phyloP scores from a whole-genome alignment of 2,888 invertebrate species.

The Orthosia gracilis region DNA sequence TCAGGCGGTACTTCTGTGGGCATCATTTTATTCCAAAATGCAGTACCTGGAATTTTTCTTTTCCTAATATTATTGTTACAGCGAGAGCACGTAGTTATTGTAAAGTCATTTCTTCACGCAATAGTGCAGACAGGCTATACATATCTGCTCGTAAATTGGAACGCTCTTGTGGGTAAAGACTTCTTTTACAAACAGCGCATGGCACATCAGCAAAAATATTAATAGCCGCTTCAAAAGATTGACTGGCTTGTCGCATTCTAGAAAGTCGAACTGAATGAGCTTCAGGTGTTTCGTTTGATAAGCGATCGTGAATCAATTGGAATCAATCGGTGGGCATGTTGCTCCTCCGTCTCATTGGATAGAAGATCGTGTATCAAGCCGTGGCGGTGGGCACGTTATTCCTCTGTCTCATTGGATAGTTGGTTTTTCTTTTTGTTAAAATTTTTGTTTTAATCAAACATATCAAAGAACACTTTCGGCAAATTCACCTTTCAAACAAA shows the following conservation, averaged over 20 bases:
- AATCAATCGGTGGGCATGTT: conserved; percentile 8
- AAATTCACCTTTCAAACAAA: too few relatives aligned
- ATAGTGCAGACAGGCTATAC: not conserved
- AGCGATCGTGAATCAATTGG: not conserved
- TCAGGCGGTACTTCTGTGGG: not conserved
- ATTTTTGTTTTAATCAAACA: too few relatives aligned
- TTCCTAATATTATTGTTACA: not conserved
- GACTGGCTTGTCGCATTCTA: not conserved
- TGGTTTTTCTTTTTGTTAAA: too few relatives aligned
- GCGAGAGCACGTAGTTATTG: conserved; percentile 2
- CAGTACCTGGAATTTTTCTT: conserved; percentile 7
- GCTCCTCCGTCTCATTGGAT: not conserved
- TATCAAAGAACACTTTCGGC: too few relatives aligned
- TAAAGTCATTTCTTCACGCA: conserved; percentile 3
- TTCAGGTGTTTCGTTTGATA: not conserved
- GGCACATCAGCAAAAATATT: conserved; percentile 8
- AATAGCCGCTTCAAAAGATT: conserved; percentile 3
- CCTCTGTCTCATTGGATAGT: not conserved
- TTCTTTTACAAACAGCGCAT: not conserved
- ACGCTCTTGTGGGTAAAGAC: conserved; percentile 10
- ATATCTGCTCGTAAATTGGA: not conserved
- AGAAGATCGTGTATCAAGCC: not conserved
- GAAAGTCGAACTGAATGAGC: too few relatives aligned
- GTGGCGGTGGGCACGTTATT: not conserved
- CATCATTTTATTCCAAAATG: conserved; percentile 25